Evolutionary conservation across 2,888 invertebrate genomes (phyloP).

Genomic region (Chymomyza fuscimana): DNA sequence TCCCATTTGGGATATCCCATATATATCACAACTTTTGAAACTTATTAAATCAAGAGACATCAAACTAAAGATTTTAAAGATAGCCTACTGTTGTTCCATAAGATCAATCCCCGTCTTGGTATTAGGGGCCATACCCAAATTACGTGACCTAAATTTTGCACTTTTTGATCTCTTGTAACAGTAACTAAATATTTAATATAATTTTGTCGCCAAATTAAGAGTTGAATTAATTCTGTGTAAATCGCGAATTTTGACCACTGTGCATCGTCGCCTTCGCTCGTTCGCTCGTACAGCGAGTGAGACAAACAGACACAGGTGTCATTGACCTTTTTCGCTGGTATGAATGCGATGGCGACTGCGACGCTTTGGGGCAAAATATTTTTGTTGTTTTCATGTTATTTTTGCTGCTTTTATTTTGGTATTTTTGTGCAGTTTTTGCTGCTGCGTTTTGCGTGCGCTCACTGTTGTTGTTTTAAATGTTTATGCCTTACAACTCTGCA

Average conservation of each 20-base stretch:
- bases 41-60: too few species aligned
- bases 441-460: conserved; percentile 48
- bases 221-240: too few species aligned
- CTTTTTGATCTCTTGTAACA: too few species aligned
- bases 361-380: conserved; percentile 50
- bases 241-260: conserved; percentile 7
- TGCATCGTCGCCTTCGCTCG: background rate
- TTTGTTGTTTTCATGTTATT: conserved; percentile 16
- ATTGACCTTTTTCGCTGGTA: conserved; percentile 67
- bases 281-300: conserved; percentile 36
- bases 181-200: too few species aligned
- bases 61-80: too few species aligned
- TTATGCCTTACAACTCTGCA: background rate
- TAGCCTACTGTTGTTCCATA: too few species aligned
- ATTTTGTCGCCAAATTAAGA: too few species aligned
- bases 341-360: conserved; percentile 23
- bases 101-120: too few species aligned
- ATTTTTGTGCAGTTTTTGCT: conserved; percentile 37
- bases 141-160: too few species aligned
- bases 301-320: conserved; percentile 68
- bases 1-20: too few species aligned
- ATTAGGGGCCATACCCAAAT: too few species aligned
- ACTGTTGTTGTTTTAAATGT: conserved; percentile 17
- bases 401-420: background rate
- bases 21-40: too few species aligned